Conservation (phyloP, 2,888 invertebrate genomes). For the Amphiduros pacificus region DNA sequence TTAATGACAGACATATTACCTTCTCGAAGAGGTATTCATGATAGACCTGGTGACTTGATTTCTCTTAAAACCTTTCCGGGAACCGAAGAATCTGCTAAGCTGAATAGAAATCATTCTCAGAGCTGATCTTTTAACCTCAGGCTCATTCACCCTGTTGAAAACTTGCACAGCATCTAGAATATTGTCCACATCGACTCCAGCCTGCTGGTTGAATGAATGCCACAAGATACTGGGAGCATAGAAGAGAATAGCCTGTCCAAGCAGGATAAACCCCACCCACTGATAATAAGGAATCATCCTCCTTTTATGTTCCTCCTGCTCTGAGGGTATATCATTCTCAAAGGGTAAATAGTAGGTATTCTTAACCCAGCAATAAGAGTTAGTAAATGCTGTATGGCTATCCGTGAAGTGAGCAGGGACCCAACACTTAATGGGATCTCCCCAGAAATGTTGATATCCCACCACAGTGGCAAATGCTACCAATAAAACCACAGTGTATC, state of each 20-base stretch:
- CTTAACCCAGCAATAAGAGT: constrained; percentile 30
- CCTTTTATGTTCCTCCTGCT: constrained; percentile 23
- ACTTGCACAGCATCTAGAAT: constrained; percentile 23
- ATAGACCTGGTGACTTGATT: no score
- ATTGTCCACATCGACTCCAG: constrained; percentile 30
- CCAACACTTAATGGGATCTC: constrained; percentile 32
- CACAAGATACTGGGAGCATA: constrained; percentile 34
- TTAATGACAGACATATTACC: no score
- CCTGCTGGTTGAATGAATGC: constrained; percentile 18
- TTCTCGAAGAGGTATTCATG: no score
- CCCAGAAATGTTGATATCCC: constrained; percentile 19
- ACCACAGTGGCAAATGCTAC: constrained; percentile 26
- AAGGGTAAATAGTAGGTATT: constrained; percentile 23
- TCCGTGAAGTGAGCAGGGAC: constrained; percentile 30
- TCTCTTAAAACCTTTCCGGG: no score
- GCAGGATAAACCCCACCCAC: constrained; percentile 46
- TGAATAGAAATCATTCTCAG: no score
- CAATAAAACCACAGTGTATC: constrained; percentile 29
- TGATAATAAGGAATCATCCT: constrained; percentile 35
- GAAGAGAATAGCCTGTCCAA: constrained; percentile 53
- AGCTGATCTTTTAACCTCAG: no score
- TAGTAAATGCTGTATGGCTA: constrained; percentile 26
- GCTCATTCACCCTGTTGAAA: no score
- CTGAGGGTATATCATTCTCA: constrained; percentile 13
- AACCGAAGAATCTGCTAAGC: no score